phyloP scores from a whole-genome alignment of 2,888 invertebrate genomes.

The Crepidodera aurea region DNA sequence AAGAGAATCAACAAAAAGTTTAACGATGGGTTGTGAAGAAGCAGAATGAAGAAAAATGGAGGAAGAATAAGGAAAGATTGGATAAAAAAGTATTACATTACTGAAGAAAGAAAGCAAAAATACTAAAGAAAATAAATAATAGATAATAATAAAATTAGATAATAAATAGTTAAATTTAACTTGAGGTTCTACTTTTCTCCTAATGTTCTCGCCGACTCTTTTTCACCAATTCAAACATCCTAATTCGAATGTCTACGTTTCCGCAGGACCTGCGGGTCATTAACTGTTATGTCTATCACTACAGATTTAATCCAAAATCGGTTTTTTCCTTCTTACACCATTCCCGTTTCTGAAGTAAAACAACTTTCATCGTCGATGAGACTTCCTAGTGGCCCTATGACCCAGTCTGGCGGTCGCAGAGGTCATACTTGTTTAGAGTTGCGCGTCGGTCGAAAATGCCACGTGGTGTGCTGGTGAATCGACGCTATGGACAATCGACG shows the following conservation, averaged over 20 bases:
- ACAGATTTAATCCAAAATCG: background rate
- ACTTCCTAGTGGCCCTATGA: conserved; percentile 15
- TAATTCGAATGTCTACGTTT: background rate
- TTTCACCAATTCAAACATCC: background rate
- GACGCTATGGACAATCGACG: conserved; percentile 5
- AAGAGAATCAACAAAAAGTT: too few species aligned
- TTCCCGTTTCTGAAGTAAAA: background rate
- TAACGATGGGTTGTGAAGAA: too few species aligned
- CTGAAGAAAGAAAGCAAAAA: too few species aligned
- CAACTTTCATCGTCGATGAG: background rate
- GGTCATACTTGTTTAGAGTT: conserved; percentile 13
- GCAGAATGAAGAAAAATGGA: too few species aligned
- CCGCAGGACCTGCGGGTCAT: background rate
- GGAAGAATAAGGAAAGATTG: too few species aligned
- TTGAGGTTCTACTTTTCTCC: background rate
- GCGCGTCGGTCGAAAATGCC: background rate
- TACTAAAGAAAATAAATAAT: too few species aligned
- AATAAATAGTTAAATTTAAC: too few species aligned
- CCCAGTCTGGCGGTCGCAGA: conserved; percentile 9
- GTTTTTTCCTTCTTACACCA: background rate
- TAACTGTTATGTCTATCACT: background rate
- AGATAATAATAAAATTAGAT: too few species aligned
- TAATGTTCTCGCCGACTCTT: background rate
- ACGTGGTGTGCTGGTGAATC: conserved; percentile 12
- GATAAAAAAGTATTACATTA: too few species aligned